Conservation (phyloP, 1,140 invertebrate species). For the Tetragnatha versicolor region DNA sequence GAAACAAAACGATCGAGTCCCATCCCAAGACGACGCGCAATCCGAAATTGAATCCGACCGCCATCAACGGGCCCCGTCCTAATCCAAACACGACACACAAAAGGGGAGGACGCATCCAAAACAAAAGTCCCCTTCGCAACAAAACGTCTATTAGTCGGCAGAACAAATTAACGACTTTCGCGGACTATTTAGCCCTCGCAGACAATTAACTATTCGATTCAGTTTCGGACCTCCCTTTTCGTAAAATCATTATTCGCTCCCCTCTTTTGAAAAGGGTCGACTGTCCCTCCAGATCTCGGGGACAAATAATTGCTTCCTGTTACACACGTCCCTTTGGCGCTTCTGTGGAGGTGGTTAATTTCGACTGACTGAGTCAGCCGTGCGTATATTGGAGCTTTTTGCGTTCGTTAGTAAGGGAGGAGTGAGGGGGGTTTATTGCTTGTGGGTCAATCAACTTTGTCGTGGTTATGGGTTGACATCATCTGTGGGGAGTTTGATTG, state of each 20-base stretch:
- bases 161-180: conserved; percentile 26
- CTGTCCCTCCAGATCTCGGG: neutral
- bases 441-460: neutral
- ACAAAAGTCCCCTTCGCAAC: neutral
- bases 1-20: too few relatives aligned
- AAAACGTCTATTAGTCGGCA: neutral
- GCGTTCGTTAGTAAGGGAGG: too few relatives aligned
- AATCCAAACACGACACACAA: neutral
- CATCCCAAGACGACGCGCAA: too few relatives aligned
- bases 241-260: conserved; percentile 22
- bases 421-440: neutral
- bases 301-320: conserved; percentile 7
- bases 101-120: neutral
- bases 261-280: neutral
- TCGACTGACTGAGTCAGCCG: neutral
- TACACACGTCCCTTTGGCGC: neutral
- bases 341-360: neutral
- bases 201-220: conserved; percentile 33
- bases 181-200: conserved; percentile 13
- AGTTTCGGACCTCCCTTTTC: neutral
- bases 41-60: too few relatives aligned
- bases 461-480: neutral
- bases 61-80: neutral
- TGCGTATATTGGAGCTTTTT: too few relatives aligned
- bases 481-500: too few relatives aligned